Evolutionary conservation across 2,888 invertebrate genomes (phyloP), one percentile per base, ranked within the genome.

Genomic region (Amblyjoppa proteus): DNA sequence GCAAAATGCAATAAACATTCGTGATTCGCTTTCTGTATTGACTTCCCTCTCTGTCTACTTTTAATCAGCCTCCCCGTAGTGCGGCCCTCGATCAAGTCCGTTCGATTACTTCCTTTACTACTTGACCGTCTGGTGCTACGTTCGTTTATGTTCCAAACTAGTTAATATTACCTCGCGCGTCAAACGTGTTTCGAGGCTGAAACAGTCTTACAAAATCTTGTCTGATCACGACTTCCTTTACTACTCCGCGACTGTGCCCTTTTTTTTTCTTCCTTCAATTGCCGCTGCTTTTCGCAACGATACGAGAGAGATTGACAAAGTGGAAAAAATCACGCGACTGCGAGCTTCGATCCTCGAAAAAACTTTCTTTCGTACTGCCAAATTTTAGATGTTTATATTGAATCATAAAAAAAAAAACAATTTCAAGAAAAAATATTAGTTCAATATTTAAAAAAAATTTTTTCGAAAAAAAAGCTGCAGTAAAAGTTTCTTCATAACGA

Each of bases 1-100:
- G 71, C 82, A 71, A 76, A 85, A 85, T 82, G 41, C 31, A 34
- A 38, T 71, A 38, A 75, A 74, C 25, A 20, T 51, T 56, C 56
- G 16, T 58, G 16, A 71, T 51, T 75, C 28, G 64, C n/a, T 64
- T n/a, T 16, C 9, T 45, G 45, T n/a, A 13, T 28, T 9, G 4
- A 61, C 16, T 82, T 76, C 71, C 71, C 45, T 20, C 25, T 11
- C 68, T 61, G 13, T 45, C 68, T 61, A 28, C 41, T 64, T 38
- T 64, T 38, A 61, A 75, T 75, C 41, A 58, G 56, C 38, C n/a
- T n/a, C 45, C 13, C 58, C 11, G 34, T 3, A 34, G 2, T 53
- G 2, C 58, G 31, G 6, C 13, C 20, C 13, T 0, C 51, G 53
- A 73, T 28, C 73, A 20, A 1, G 56, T 38, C 25, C 34, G 41